Conservation (phyloP, 2,888 invertebrate genomes). For the Drosophila formosana region DNA sequence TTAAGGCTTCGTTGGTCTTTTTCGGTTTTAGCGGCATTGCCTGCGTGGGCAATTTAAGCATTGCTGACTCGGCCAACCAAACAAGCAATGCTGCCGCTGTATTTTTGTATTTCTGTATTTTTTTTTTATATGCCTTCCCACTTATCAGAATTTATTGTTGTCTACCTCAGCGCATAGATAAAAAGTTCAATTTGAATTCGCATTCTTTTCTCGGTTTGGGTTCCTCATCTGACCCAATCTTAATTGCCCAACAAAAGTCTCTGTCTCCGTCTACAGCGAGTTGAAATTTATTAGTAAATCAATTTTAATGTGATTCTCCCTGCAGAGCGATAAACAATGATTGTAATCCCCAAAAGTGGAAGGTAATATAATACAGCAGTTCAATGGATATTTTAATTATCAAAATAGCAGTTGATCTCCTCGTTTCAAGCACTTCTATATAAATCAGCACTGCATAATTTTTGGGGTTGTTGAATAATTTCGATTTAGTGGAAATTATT, state of each 20-base stretch:
- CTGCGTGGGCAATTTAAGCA: conserved; percentile 76
- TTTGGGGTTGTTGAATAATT: not conserved
- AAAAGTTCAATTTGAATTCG: conserved; percentile 77
- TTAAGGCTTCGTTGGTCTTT: conserved; percentile 15
- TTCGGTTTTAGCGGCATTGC: conserved; percentile 41
- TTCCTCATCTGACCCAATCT: conserved; percentile 50
- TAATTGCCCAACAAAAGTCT: conserved; percentile 61
- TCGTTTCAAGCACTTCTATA: not conserved
- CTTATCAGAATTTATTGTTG: conserved; percentile 76
- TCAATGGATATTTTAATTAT: conserved; percentile 10
- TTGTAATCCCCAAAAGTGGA: not conserved
- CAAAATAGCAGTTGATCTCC: not conserved
- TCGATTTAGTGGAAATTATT: not conserved
- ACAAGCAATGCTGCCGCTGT: conserved; percentile 11
- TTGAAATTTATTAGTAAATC: conserved; percentile 39
- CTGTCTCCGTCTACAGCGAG: conserved; percentile 16
- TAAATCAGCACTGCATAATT: not conserved
- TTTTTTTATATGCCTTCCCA: conserved; percentile 31
- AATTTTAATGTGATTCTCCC: conserved; percentile 21
- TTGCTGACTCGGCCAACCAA: conserved; percentile 71
- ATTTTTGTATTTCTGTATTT: conserved; percentile 28
- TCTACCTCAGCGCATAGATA: conserved; percentile 73
- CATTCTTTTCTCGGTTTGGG: conserved; percentile 25
- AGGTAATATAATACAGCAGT: conserved; percentile 2
- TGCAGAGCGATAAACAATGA: conserved; percentile 23